Base-by-base conservation (phyloP, 2,888 invertebrate species). In the Clitarchus hookeri region DNA sequence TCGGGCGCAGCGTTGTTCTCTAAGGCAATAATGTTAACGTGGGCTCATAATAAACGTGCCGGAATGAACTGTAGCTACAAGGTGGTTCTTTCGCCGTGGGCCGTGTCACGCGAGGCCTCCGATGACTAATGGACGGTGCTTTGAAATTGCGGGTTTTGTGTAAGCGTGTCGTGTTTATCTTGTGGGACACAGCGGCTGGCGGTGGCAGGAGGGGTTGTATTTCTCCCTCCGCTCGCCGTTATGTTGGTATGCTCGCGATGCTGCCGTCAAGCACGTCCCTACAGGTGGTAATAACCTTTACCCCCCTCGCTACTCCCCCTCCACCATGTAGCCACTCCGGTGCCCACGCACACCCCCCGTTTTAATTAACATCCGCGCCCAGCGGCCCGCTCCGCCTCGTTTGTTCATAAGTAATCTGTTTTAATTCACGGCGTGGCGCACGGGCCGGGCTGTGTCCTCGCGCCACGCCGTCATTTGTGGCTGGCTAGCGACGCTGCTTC, bases 401-500 rank as follows among this genome's bases (percentile, higher is more conserved):
- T 65, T 65, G 65, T n/a, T n/a, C 65, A n/a, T n/a, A n/a, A 65
- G 65, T 65, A 65, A 65, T 65, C 65, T 65, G 65, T 23, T 65
- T 65, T 65, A 65, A 65, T 65, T 65, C 65, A 65, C 23, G 65
- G 65, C 65, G n/a, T 65, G n/a, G 16, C 65, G 65, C 65, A 19
- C 19, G 23, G 23, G 4, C 53, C 53, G 6, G 53, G 13, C 8
- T 4, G 36, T 36, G 36, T 36, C 36, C 36, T 36, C 36, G 4
- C 36, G 36, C 36, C 36, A 36, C 4, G 36, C 2, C 36, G 36
- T 36, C 36, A 2, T 53, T 8, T 12, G 53, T 8, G 53, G 53
- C 53, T 53, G 53, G 53, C 53, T 19, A 16, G 13, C 19, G 53
- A 19, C 53, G 53, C 36, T 4, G 4, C 36, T 6, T 53, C 53